phyloP scores from a whole-genome alignment of 2,113 vertebrate genomes.

The Grallaria varia region DNA sequence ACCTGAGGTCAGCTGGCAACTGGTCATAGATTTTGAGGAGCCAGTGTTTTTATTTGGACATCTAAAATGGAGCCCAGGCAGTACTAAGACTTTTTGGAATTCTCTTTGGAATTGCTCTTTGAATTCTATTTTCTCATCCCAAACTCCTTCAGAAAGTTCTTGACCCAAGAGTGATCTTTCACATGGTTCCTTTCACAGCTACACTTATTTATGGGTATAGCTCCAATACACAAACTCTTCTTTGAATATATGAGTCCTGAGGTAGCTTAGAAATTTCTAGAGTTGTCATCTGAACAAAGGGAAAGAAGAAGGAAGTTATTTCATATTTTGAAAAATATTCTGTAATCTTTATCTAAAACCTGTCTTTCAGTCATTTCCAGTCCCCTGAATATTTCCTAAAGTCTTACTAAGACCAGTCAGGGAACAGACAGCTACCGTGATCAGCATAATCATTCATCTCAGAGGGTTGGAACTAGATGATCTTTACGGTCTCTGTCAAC shows the following conservation, averaged over 20 bases:
- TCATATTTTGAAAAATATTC: neutral
- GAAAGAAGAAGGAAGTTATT: neutral
- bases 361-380: neutral
- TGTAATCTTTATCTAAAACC: neutral
- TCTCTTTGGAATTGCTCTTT: neutral
- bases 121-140: neutral
- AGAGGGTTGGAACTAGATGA: neutral
- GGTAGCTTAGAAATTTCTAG: neutral
- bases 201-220: neutral
- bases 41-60: neutral
- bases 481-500: neutral
- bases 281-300: neutral
- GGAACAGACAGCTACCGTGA: rapidly evolving
- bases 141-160: neutral
- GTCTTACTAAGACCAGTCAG: neutral
- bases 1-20: neutral
- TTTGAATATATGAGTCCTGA: neutral
- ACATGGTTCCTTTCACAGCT: neutral
- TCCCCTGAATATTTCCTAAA: neutral
- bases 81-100: neutral
- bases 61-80: neutral
- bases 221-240: neutral
- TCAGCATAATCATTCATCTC: neutral
- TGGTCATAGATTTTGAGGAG: neutral
- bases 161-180: neutral